These are phyloP conservation scores for Takifugu ocellatus DNA, from an alignment of 2,797 vertebrate genomes.

Conservation along the genomic window DNA sequence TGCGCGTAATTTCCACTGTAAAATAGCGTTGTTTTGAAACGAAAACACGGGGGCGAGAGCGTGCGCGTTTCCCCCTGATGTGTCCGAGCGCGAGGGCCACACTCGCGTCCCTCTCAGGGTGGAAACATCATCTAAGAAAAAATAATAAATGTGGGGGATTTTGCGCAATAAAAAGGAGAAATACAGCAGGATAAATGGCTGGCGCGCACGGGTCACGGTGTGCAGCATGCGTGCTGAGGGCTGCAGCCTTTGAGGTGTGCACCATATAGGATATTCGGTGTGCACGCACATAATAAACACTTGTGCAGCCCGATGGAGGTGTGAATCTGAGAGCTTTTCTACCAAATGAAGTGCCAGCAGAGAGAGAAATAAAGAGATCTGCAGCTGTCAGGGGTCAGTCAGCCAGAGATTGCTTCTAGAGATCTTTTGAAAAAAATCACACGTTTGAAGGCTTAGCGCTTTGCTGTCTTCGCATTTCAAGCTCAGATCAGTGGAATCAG, in stretches of 20 bases:
- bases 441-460: constrained; percentile 95
- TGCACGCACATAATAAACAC: constrained; percentile 88
- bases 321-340: constrained; percentile 93
- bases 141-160: neutral
- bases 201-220: neutral
- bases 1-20: constrained; percentile 1
- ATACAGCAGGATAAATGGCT: neutral
- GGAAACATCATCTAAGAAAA: too few species aligned
- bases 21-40: neutral
- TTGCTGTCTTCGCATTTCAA: constrained; percentile 91
- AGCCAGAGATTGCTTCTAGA: constrained; percentile 95
- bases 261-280: constrained; percentile 61
- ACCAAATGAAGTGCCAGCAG: constrained; percentile 91
- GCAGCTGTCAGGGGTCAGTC: constrained; percentile 94
- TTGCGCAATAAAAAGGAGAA: constrained; percentile 9
- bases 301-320: constrained; percentile 87
- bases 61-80: constrained; percentile 6
- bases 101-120: too few species aligned
- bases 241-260: constrained; percentile 50
- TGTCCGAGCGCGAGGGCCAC: neutral
- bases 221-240: constrained; percentile 4
- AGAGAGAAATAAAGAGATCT: constrained; percentile 90
- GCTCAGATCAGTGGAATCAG: constrained; percentile 91
- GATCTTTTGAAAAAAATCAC: constrained; percentile 98
- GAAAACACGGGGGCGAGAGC: constrained; percentile 4